Percentiles rank a stretch among this genome's conserved stretches.
These are phyloP conservation scores for Lepidurus apus DNA, from an alignment of 1,140 invertebrate species.

Conservation along the genomic window DNA sequence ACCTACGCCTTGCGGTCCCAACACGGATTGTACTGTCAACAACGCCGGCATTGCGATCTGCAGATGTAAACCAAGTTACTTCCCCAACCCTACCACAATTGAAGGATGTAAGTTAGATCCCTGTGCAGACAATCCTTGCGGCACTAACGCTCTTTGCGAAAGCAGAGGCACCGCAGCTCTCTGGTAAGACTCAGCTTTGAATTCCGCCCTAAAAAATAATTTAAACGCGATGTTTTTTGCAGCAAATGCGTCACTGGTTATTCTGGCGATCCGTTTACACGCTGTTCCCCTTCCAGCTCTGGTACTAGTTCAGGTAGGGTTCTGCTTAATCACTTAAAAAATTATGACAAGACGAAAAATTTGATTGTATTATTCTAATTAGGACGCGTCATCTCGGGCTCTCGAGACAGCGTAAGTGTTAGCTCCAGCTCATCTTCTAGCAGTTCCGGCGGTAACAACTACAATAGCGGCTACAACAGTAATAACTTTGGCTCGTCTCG, in stretches of 20 bases:
- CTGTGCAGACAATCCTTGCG: constrained; percentile 41
- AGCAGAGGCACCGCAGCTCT: constrained; percentile 37
- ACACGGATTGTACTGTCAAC: constrained; percentile 38
- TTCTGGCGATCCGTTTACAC: constrained; percentile 38
- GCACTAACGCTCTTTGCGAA: constrained; percentile 40
- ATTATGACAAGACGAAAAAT: background rate
- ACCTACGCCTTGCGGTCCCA: constrained; percentile 54
- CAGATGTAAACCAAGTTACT: constrained; percentile 41
- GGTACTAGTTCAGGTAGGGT: constrained; percentile 9
- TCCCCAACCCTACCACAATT: constrained; percentile 45
- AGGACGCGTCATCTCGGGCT: background rate
- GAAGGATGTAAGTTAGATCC: constrained; percentile 43
- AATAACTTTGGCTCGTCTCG: constrained; percentile 28
- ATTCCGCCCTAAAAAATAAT: no score
- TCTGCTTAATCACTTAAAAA: background rate
- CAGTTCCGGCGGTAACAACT: background rate
- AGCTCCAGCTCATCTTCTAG: constrained; percentile 26
- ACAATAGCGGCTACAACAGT: background rate
- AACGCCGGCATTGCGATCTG: constrained; percentile 39
- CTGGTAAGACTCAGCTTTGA: constrained; percentile 24
- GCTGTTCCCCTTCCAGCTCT: constrained; percentile 27
- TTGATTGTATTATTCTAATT: background rate
- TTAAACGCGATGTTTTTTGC: background rate
- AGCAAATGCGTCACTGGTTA: constrained; percentile 36
- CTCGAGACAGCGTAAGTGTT: background rate